These are phyloP conservation scores for Troglohyphantes excavatus DNA, from an alignment of 2,888 invertebrate genomes.

Conservation along the genomic window DNA sequence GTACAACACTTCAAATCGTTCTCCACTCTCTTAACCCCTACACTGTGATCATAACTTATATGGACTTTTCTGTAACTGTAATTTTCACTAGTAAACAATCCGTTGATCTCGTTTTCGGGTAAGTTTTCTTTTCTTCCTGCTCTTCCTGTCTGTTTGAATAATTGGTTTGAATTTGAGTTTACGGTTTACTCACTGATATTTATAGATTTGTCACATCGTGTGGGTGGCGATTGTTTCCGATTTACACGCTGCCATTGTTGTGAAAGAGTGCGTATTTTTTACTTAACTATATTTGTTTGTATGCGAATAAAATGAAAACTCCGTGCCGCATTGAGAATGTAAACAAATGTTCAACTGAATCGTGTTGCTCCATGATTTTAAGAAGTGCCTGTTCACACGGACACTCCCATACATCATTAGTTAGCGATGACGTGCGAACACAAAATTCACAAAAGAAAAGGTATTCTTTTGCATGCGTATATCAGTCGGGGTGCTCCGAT, in stretches of 20 bases:
- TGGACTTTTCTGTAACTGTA: slow-evolving; percentile 27
- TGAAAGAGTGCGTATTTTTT: slow-evolving; percentile 31
- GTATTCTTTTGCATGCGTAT: slow-evolving; percentile 29
- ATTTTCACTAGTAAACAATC: slow-evolving; percentile 10
- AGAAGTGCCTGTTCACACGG: slow-evolving; percentile 69
- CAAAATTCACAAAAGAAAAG: slow-evolving; percentile 21
- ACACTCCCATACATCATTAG: slow-evolving; percentile 46
- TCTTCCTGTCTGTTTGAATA: slow-evolving; percentile 44
- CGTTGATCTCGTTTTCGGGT: slow-evolving; percentile 65
- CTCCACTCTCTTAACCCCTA: too few relatives aligned
- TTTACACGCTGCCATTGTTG: neutral
- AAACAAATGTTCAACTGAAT: slow-evolving; percentile 24
- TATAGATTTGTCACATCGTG: slow-evolving; percentile 55
- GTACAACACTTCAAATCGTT: too few relatives aligned
- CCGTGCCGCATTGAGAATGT: slow-evolving; percentile 54
- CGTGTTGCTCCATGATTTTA: slow-evolving; percentile 74
- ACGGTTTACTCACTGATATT: slow-evolving; percentile 72
- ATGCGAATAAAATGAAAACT: slow-evolving; percentile 54
- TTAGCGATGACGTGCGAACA: neutral
- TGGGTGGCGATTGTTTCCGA: slow-evolving; percentile 40
- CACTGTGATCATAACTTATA: too few relatives aligned
- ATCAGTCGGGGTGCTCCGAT: neutral
- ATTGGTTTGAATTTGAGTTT: slow-evolving; percentile 45
- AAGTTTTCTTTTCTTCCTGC: slow-evolving; percentile 18
- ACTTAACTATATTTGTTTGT: neutral